Conservation (phyloP, 2,797 vertebrate species). For the Mastacembelus armatus region DNA sequence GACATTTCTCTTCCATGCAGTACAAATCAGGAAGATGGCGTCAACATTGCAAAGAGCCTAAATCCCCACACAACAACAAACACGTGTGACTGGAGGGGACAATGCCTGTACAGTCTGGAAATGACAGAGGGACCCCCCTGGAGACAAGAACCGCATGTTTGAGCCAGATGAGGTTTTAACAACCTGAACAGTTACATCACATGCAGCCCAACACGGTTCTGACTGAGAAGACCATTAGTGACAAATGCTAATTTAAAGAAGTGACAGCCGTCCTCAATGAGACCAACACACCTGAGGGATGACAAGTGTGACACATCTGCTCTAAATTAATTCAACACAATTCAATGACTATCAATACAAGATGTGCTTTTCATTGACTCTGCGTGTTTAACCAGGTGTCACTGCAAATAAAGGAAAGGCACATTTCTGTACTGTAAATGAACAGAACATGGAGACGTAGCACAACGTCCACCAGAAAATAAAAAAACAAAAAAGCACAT, state of each 20-base stretch:
- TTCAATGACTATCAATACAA: not conserved
- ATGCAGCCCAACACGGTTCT: not conserved
- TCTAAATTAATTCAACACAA: not conserved
- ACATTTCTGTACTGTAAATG: no score
- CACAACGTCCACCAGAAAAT: no score
- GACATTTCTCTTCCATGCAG: not conserved
- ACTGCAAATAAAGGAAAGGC: no score
- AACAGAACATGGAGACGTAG: no score
- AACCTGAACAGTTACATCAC: not conserved
- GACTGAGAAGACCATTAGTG: not conserved
- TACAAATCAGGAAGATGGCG: constrained; percentile 13
- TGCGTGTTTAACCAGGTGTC: no score
- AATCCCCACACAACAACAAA: constrained; percentile 5
- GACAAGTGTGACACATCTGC: not conserved
- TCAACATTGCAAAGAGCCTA: constrained; percentile 22
- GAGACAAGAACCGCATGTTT: constrained; percentile 20
- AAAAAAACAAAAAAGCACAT: no score
- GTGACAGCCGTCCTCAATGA: not conserved
- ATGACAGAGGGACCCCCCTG: constrained; percentile 20
- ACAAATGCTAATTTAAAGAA: not conserved
- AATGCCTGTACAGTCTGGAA: constrained; percentile 24
- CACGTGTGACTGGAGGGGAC: constrained; percentile 19
- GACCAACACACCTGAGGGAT: not conserved
- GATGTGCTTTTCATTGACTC: no score
- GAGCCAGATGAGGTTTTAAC: constrained; percentile 32